Evolutionary conservation across 1,140 invertebrate genomes (phyloP).

Genomic region (Meloidogyne hapla): DNA sequence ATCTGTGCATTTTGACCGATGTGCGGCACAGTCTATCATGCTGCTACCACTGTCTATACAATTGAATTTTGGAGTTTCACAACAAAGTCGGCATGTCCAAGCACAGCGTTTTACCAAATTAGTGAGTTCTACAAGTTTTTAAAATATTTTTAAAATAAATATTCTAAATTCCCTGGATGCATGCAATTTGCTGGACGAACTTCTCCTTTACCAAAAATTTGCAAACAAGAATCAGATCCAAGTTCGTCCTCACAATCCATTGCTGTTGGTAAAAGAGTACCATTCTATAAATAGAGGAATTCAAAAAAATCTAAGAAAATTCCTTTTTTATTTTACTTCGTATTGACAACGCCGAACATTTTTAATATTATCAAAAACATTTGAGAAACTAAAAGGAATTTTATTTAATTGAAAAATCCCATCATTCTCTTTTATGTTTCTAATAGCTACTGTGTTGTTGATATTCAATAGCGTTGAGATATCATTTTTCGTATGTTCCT

Average conservation of each 20-base stretch:
- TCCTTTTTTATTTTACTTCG: no score
- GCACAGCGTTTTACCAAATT: constrained; percentile 21
- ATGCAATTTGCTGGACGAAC: constrained; percentile 7
- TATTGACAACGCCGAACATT: no score
- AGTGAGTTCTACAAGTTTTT: constrained; percentile 8
- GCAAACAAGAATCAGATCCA: background rate
- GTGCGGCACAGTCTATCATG: constrained; percentile 5
- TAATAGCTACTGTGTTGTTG: no score
- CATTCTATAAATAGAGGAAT: constrained; percentile 16
- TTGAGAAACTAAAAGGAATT: no score
- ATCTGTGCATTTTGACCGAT: constrained; percentile 19
- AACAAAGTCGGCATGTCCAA: constrained; percentile 18
- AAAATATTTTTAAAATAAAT: background rate
- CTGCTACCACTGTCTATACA: constrained; percentile 15
- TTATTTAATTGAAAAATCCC: no score
- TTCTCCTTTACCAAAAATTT: constrained; percentile 8
- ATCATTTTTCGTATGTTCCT: background rate
- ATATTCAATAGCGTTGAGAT: no score
- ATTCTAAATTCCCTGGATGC: background rate
- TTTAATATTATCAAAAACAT: no score
- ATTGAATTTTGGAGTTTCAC: constrained; percentile 26
- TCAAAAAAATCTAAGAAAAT: background rate
- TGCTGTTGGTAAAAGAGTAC: constrained; percentile 18
- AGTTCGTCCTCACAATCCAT: constrained; percentile 25
- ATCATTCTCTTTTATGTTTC: no score